phyloP scores from a whole-genome alignment of 2,888 invertebrate genomes.

The Entomobrya multifasciata region DNA sequence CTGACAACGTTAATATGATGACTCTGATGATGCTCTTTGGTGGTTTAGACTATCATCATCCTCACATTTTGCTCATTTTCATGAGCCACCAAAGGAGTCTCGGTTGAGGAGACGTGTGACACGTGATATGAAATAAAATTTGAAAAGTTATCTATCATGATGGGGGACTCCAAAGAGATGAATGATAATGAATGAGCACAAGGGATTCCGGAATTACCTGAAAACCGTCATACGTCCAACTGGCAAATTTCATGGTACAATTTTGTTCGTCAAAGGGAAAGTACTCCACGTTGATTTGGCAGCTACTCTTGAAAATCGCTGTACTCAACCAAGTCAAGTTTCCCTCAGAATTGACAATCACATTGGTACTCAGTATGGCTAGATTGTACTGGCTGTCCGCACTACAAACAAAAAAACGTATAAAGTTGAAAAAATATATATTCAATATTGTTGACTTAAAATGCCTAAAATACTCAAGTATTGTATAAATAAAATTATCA shows the following conservation, averaged over 20 bases:
- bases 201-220: slow-evolving; percentile 80
- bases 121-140: slow-evolving; percentile 34
- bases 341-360: slow-evolving; percentile 83
- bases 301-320: slow-evolving; percentile 83
- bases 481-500: too few relatives aligned
- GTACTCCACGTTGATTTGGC: slow-evolving; percentile 83
- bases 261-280: slow-evolving; percentile 84
- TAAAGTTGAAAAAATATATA: too few relatives aligned
- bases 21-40: not conserved
- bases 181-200: not conserved
- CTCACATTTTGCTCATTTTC: too few relatives aligned
- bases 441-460: too few relatives aligned
- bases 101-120: slow-evolving; percentile 4
- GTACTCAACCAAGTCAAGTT: slow-evolving; percentile 84
- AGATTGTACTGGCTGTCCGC: slow-evolving; percentile 82
- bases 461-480: too few relatives aligned
- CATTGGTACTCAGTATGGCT: slow-evolving; percentile 83
- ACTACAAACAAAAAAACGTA: slow-evolving; percentile 74
- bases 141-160: slow-evolving; percentile 10
- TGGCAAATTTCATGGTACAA: slow-evolving; percentile 83
- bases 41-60: not conserved
- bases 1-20: too few relatives aligned
- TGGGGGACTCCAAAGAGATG: not conserved
- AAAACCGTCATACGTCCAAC: slow-evolving; percentile 83
- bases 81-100: not conserved